Conservation (phyloP, 2,113 vertebrate species). For the Hyla sarda region DNA sequence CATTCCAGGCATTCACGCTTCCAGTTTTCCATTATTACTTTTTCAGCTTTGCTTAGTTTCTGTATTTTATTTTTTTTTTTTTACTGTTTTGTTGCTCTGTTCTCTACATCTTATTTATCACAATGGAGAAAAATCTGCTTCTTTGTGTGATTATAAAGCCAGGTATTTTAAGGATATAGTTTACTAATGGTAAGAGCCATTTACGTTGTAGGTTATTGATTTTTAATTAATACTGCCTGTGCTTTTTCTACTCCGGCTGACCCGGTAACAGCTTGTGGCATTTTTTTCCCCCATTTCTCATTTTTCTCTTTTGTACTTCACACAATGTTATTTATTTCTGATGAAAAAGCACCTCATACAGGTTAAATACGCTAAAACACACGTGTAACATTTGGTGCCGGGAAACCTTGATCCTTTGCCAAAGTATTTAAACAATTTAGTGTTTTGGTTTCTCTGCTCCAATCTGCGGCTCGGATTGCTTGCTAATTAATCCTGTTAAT, state of each 20-base stretch:
- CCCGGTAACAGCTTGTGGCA: conserved; percentile 83
- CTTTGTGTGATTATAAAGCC: conserved; percentile 65
- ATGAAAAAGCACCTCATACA: conserved; percentile 79
- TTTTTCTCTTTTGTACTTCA: conserved; percentile 79
- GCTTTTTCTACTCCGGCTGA: conserved; percentile 74
- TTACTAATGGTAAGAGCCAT: conserved; percentile 76
- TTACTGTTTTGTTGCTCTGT: conserved; percentile 71
- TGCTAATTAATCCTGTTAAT: conserved; percentile 88
- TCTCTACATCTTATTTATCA: conserved; percentile 69
- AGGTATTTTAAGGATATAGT: conserved; percentile 72
- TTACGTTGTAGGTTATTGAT: conserved; percentile 78
- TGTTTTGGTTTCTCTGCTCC: conserved; percentile 84
- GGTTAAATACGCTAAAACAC: conserved; percentile 83
- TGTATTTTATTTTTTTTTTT: conserved; percentile 63
- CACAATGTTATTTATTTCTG: conserved; percentile 81
- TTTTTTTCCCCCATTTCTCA: conserved; percentile 71
- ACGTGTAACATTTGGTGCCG: conserved; percentile 78
- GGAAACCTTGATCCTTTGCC: conserved; percentile 86
- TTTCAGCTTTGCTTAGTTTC: conserved; percentile 63
- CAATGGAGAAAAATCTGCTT: conserved; percentile 70
- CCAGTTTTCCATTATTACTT: conserved; percentile 70
- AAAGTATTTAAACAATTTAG: conserved; percentile 89
- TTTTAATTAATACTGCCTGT: conserved; percentile 83
- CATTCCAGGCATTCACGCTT: conserved; percentile 74
- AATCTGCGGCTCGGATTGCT: conserved; percentile 84